Evolutionary conservation across 2,888 invertebrate genomes (phyloP), one percentile per base, ranked within the genome.

Genomic region (Dolichomitus sp.): DNA sequence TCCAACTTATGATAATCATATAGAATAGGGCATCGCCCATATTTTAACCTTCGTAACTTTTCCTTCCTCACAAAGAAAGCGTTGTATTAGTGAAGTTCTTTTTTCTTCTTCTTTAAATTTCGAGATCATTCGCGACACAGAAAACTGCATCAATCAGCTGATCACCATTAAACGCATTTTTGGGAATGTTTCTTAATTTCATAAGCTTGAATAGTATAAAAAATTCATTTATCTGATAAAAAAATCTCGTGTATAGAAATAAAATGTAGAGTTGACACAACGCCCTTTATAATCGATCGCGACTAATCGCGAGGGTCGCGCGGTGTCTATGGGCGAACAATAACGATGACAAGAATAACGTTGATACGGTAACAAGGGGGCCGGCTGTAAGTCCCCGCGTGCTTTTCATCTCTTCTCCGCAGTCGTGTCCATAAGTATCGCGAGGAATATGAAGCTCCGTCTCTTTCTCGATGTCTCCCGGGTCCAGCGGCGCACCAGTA

Each of bases 291-390:
- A 45, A 63, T 40, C 40, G 66, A 50, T 65, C 42, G 63, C 12
- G 69, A 23, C 50, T 50, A 50, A 73, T 73, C 74, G 72, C 70
- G 75, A 66, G 59, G 27, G 37, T 68, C 66, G 69, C 74, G 74
- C 81, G 76, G 78, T 70, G 73, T 78, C 74, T 74, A 59, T 30
- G 14, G 42, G 48, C 33, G 59, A 54, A 63, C 69, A 77, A 77
- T 61, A 77, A 69, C 77, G 77, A 70, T 70, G 79, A 85, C 79
- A 79, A 83, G 80, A 83, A 83, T 85, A 81, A 83, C 79, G 81
- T 74, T 84, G 82, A 84, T 82, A 77, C 82, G 73, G 84, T 84
- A 85, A 83, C 81, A 83, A 83, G 84, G 48, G 68, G 82, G 76
- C 80, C 37, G 63, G 42, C 50, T 70, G 23, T 69, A 59, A 76